Evolutionary conservation across 2,888 invertebrate genomes (phyloP).

Genomic region (Synanthedon formicaeformis): DNA sequence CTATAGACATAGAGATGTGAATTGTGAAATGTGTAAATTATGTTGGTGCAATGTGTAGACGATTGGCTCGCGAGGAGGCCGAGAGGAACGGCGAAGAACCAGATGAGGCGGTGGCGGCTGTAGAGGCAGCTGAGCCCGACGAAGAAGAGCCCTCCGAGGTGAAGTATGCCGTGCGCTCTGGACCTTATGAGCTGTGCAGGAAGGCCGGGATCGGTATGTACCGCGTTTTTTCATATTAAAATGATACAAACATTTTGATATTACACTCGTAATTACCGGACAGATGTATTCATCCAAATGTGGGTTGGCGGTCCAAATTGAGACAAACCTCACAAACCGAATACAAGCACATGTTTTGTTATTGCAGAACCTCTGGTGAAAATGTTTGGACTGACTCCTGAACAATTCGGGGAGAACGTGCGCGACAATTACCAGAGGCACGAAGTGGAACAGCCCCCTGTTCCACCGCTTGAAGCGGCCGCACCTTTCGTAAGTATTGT

Average conservation of each 20-base stretch:
- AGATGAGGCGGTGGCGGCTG: constrained; percentile 72
- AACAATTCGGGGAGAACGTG: constrained; percentile 96
- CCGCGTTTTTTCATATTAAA: neutral
- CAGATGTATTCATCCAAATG: no score
- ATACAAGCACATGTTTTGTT: no score
- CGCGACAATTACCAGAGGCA: constrained; percentile 95
- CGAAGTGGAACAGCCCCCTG: constrained; percentile 92
- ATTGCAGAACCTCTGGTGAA: constrained; percentile 81
- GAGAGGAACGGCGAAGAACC: constrained; percentile 75
- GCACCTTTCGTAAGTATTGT: constrained; percentile 75
- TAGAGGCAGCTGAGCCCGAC: constrained; percentile 64
- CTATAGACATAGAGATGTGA: no score
- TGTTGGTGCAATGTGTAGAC: constrained; percentile 17
- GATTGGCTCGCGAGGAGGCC: constrained; percentile 53
- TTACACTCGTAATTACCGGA: no score
- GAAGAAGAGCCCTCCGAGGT: constrained; percentile 73
- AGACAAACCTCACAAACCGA: no score
- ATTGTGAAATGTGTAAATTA: no score
- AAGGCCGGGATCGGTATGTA: constrained; percentile 81
- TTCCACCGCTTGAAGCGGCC: constrained; percentile 86
- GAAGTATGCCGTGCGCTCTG: constrained; percentile 88
- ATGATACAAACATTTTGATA: no score
- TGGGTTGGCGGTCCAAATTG: no score
- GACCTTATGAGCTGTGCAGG: constrained; percentile 89
- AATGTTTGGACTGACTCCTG: constrained; percentile 92